Percentiles rank a stretch among this genome's conserved stretches.
phyloP scores from a whole-genome alignment of 1,140 invertebrate genomes.

The Cydia fagiglandana region DNA sequence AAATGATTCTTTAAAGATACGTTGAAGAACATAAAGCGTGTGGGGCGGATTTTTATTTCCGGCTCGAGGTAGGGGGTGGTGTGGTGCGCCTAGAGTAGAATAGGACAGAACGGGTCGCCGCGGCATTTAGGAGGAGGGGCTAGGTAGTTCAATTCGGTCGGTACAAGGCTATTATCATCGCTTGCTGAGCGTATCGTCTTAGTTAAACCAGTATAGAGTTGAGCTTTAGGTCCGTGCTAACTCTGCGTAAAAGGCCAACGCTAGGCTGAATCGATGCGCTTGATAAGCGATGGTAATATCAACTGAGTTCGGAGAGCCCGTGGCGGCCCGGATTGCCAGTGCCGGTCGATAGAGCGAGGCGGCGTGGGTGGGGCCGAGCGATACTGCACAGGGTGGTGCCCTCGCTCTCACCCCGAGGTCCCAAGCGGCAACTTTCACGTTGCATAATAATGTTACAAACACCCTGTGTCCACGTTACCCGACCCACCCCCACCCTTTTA shows the following conservation, averaged over 20 bases:
- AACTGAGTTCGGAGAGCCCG: constrained; percentile 52
- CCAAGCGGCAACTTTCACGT: constrained; percentile 52
- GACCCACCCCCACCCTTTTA: constrained; percentile 16
- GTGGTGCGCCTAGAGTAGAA: constrained; percentile 58
- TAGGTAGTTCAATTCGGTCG: constrained; percentile 63
- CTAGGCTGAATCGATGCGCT: background rate
- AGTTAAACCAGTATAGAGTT: background rate
- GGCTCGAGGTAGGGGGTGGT: constrained; percentile 53
- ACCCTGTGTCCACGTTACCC: constrained; percentile 38
- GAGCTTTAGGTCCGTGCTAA: background rate
- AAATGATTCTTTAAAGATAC: constrained; percentile 3
- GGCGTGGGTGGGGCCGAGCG: constrained; percentile 76
- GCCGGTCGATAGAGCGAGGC: constrained; percentile 73
- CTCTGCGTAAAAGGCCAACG: background rate
- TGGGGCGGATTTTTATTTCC: constrained; percentile 44
- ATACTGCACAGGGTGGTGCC: constrained; percentile 63
- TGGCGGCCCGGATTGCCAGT: constrained; percentile 62
- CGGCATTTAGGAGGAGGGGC: constrained; percentile 60
- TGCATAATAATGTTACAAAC: constrained; percentile 68
- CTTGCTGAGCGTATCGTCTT: background rate
- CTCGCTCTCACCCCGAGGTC: constrained; percentile 57
- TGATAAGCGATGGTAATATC: background rate
- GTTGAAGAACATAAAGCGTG: constrained; percentile 21
- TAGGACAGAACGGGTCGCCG: constrained; percentile 59
- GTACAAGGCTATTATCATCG: constrained; percentile 36